Evolutionary conservation across 2,888 invertebrate species (phyloP).

Genomic region (Frankliniella fusca): DNA sequence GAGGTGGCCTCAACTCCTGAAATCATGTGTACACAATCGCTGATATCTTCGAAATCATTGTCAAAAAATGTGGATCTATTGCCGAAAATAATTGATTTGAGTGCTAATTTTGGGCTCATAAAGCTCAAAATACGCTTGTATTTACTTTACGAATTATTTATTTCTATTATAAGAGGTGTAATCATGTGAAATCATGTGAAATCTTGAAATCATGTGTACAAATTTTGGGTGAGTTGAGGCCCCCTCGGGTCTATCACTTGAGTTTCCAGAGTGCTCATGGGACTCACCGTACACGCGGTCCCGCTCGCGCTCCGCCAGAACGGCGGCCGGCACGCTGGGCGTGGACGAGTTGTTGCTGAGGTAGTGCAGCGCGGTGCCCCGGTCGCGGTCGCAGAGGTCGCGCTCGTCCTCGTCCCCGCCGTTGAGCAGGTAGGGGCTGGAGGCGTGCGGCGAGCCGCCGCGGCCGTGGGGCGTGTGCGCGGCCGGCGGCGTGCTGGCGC

Average conservation of each 20-base stretch:
- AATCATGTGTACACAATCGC: too few relatives aligned
- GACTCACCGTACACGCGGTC: neutral
- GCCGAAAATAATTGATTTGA: too few relatives aligned
- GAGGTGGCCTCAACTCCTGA: too few relatives aligned
- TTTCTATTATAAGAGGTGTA: too few relatives aligned
- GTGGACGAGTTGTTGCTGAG: slow-evolving; percentile 46
- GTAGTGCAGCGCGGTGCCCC: slow-evolving; percentile 39
- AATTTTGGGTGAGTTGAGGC: too few relatives aligned
- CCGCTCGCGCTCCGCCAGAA: slow-evolving; percentile 34
- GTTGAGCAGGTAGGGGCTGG: slow-evolving; percentile 40
- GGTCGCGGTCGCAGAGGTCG: neutral
- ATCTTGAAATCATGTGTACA: too few relatives aligned
- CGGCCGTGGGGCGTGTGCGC: slow-evolving; percentile 26
- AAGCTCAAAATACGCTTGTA: too few relatives aligned
- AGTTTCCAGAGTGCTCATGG: neutral
- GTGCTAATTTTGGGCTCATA: too few relatives aligned
- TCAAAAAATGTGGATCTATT: too few relatives aligned
- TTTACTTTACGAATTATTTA: too few relatives aligned
- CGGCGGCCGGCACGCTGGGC: slow-evolving; percentile 45
- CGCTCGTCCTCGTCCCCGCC: slow-evolving; percentile 42
- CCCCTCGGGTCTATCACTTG: neutral
- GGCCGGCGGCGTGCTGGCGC: slow-evolving; percentile 21
- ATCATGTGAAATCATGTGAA: too few relatives aligned
- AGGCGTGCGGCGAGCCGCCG: slow-evolving; percentile 27
- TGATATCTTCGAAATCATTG: too few relatives aligned